These are phyloP conservation scores for Pollimyrus isidori DNA, from an alignment of 2,113 vertebrate genomes.

Conservation along the genomic window DNA sequence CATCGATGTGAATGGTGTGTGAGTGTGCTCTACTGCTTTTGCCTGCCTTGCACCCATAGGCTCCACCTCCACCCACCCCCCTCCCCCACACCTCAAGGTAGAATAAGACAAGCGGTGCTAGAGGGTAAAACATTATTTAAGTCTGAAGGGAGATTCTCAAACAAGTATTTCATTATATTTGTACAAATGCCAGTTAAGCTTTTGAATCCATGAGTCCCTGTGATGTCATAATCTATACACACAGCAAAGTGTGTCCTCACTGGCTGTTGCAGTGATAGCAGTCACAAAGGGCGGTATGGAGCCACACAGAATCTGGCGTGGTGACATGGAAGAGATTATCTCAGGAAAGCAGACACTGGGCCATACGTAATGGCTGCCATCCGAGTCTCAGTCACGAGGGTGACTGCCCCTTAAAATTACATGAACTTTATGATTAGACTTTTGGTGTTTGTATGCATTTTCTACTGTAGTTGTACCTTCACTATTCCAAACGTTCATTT, in stretches of 20 bases:
- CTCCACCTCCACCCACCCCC: neutral
- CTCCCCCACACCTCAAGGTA: neutral
- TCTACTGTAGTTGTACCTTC: neutral
- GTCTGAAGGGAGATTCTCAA: neutral
- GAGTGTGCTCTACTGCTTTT: neutral
- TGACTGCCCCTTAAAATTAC: neutral
- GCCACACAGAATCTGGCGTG: neutral
- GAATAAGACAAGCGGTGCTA: neutral
- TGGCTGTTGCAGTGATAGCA: neutral
- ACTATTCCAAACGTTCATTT: neutral
- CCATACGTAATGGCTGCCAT: neutral
- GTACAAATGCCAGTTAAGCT: neutral
- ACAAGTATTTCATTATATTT: neutral
- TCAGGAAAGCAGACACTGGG: neutral
- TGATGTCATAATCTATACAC: neutral
- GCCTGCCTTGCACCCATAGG: neutral
- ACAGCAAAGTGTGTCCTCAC: neutral
- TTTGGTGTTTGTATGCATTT: neutral
- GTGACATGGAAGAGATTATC: neutral
- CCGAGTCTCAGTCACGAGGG: neutral
- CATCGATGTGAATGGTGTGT: neutral
- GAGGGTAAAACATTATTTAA: neutral
- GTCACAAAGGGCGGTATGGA: neutral
- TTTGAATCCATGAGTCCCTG: neutral
- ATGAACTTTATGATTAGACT: neutral